Conservation (phyloP, 2,888 invertebrate genomes). For the Diplolepis rosae region DNA sequence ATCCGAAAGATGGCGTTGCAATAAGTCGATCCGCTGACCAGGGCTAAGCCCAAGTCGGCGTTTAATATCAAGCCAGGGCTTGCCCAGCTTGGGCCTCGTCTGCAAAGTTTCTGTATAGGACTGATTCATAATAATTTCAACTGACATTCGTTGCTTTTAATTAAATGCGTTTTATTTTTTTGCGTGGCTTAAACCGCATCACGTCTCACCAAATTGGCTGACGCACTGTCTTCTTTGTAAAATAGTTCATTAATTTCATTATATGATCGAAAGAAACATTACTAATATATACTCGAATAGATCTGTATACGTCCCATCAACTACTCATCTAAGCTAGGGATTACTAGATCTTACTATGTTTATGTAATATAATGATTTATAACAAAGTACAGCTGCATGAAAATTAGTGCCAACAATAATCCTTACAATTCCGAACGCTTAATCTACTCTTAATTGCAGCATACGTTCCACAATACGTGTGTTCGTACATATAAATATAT, state of each 20-base stretch:
- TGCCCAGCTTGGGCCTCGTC: too few species aligned
- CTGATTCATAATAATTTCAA: too few species aligned
- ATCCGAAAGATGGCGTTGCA: too few species aligned
- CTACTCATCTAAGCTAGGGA: conserved; percentile 1
- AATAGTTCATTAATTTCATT: conserved; percentile 40
- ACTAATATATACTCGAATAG: conserved; percentile 4
- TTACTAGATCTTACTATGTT: conserved; percentile 35
- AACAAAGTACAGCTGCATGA: conserved; percentile 29
- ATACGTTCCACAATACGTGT: background rate
- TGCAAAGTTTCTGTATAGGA: too few species aligned
- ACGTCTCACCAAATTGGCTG: too few species aligned
- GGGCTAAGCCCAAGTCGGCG: too few species aligned
- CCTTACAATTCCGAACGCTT: background rate
- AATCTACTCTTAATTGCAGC: conserved; percentile 6
- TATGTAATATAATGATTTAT: conserved; percentile 47
- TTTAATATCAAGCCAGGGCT: too few species aligned
- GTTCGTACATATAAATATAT: too few species aligned
- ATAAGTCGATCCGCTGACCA: too few species aligned
- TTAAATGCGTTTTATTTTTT: too few species aligned
- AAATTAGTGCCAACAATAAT: background rate
- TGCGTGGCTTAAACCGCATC: too few species aligned
- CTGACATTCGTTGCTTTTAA: too few species aligned
- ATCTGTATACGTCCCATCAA: conserved; percentile 7
- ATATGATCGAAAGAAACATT: background rate
- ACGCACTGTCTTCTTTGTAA: conserved; percentile 32